Conservation (phyloP, 2,888 invertebrate genomes). For the Spodoptera picta region DNA sequence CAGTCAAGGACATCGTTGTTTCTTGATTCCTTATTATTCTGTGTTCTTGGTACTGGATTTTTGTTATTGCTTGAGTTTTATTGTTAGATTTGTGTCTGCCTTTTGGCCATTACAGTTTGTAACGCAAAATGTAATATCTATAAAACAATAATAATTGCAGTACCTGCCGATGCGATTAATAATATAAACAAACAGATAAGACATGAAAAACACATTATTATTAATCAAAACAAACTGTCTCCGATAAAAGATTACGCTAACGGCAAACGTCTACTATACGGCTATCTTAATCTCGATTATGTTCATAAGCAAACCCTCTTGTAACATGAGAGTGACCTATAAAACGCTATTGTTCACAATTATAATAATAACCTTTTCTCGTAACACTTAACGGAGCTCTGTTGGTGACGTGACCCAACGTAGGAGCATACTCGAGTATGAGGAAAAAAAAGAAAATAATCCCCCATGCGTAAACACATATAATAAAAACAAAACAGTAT, state of each 20-base stretch:
- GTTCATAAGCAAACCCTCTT: conserved; percentile 57
- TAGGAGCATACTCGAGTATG: conserved; percentile 4
- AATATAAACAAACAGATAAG: no score
- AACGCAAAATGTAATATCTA: no score
- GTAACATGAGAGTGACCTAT: conserved; percentile 61
- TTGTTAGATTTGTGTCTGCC: no score
- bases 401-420: conserved; percentile 27
- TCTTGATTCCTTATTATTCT: conserved; percentile 4
- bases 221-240: conserved; percentile 18
- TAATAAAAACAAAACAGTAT: no score
- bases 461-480: no score
- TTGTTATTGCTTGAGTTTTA: not conserved
- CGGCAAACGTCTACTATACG: conserved; percentile 38
- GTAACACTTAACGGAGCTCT: conserved; percentile 46
- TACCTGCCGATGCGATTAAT: no score
- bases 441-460: no score
- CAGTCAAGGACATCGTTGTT: conserved; percentile 27
- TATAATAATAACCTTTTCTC: conserved; percentile 51
- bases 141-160: no score
- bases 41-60: not conserved
- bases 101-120: no score
- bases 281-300: conserved; percentile 57
- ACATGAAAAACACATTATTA: no score
- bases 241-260: conserved; percentile 11
- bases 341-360: conserved; percentile 54